Percentiles rank a stretch among this genome's conserved stretches.
Evolutionary conservation across 2,113 vertebrate species (phyloP).

Genomic region (Nyctereutes procyonoides): DNA sequence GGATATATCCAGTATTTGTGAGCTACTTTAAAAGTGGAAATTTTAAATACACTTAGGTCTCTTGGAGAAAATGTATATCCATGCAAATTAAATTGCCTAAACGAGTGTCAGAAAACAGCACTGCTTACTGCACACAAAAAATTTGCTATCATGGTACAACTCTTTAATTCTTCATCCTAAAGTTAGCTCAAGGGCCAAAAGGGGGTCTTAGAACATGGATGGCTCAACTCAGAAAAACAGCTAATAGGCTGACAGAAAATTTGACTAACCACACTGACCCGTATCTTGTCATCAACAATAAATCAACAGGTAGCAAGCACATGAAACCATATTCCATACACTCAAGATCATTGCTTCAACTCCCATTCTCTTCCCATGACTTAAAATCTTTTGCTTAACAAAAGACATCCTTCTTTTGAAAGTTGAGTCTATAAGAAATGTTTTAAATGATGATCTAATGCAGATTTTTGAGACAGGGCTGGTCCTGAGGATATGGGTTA

Average conservation of each 20-base stretch:
- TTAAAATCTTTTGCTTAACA: neutral
- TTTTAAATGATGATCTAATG: neutral
- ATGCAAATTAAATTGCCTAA: slow-evolving; percentile 43
- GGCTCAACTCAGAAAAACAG: neutral
- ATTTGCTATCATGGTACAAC: neutral
- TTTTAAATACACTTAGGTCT: neutral
- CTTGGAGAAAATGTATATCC: slow-evolving; percentile 3
- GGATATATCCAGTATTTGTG: neutral
- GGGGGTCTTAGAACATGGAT: neutral
- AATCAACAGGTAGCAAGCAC: slow-evolving; percentile 20
- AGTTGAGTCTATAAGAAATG: neutral
- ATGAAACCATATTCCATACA: neutral
- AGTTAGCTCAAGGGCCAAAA: neutral
- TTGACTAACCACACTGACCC: neutral
- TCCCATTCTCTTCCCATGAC: neutral
- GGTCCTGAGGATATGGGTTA: neutral
- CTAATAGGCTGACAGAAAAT: neutral
- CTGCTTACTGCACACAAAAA: neutral
- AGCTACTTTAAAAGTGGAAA: slow-evolving; percentile 27
- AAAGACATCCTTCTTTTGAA: neutral
- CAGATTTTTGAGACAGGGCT: neutral
- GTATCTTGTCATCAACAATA: neutral
- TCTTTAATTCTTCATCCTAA: neutral
- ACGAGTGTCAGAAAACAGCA: neutral
- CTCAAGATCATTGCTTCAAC: neutral